Percentiles rank a stretch among this genome's conserved stretches.
Evolutionary conservation across 1,140 invertebrate genomes (phyloP).

Genomic region (Ptiloglossa arizonensis): DNA sequence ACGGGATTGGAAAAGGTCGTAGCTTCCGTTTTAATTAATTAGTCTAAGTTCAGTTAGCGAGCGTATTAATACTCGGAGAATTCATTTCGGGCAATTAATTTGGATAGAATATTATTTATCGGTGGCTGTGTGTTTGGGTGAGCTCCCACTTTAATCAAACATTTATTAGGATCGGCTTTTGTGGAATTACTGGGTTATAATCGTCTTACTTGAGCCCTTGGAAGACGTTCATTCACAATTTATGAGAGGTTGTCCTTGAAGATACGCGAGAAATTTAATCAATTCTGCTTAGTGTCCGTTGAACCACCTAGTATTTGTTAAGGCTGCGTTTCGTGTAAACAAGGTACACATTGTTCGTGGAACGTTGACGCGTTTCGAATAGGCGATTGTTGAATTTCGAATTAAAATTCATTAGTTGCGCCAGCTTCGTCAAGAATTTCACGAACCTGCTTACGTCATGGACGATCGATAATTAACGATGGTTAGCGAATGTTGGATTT

Average conservation of each 20-base stretch:
- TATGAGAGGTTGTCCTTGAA: not conserved
- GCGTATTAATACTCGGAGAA: not conserved
- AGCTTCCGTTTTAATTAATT: not conserved
- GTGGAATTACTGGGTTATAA: conserved; percentile 14
- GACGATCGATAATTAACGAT: too few relatives aligned
- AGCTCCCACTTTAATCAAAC: not conserved
- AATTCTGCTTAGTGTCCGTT: too few relatives aligned
- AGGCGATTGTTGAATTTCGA: too few relatives aligned
- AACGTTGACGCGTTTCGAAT: too few relatives aligned
- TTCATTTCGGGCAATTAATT: not conserved
- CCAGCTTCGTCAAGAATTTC: too few relatives aligned
- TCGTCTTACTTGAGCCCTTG: not conserved
- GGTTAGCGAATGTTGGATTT: too few relatives aligned
- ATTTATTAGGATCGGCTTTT: conserved; percentile 12
- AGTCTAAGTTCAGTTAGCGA: too few relatives aligned
- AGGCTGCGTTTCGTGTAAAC: not conserved
- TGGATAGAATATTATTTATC: not conserved
- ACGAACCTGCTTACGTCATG: too few relatives aligned
- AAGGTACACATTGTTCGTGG: too few relatives aligned
- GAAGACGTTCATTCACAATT: conserved; percentile 14
- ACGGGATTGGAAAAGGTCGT: too few relatives aligned
- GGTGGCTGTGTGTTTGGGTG: not conserved
- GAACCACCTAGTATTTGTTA: not conserved
- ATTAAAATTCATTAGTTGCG: too few relatives aligned
- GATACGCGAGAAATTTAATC: not conserved